A percentile compares a stretch with the other conserved stretches of the same genome.
These are phyloP conservation scores for Decapterus maruadsi DNA, from an alignment of 2,797 vertebrate genomes.

Conservation along the genomic window DNA sequence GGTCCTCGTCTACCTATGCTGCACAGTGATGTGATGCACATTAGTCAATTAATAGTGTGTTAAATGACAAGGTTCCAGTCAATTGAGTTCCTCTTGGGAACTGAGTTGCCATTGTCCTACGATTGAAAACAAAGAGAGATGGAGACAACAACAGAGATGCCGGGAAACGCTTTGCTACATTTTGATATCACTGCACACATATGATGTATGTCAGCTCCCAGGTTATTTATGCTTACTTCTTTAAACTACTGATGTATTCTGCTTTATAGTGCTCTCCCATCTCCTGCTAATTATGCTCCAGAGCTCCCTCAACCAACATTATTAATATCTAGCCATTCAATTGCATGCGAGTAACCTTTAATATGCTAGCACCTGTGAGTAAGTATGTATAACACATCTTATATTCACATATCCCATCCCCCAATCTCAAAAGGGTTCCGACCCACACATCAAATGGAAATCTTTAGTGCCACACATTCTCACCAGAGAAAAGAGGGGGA, in stretches of 20 bases:
- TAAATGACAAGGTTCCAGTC: conserved; percentile 96
- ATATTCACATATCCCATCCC: conserved; percentile 50
- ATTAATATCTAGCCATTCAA: conserved; percentile 27
- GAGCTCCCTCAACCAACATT: conserved; percentile 15
- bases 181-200: conserved; percentile 17
- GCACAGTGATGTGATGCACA: conserved; percentile 89
- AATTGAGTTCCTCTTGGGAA: conserved; percentile 92
- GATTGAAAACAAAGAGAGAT: conserved; percentile 58
- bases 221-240: conserved; percentile 23
- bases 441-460: conserved; percentile 80
- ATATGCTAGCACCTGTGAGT: conserved; percentile 38
- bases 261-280: conserved; percentile 7
- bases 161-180: conserved; percentile 34
- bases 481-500: conserved; percentile 67
- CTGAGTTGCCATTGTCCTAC: conserved; percentile 68
- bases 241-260: conserved; percentile 36
- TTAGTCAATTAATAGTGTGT: conserved; percentile 99
- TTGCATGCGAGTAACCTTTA: conserved; percentile 33
- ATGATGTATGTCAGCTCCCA: conserved; percentile 16
- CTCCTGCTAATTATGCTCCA: conserved; percentile 13
- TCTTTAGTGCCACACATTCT: conserved; percentile 83
- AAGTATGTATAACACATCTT: conserved; percentile 39
- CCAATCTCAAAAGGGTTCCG: conserved; percentile 51
- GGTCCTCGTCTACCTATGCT: conserved; percentile 90
- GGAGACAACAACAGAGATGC: conserved; percentile 57